Conservation (phyloP, 1,140 invertebrate genomes). For the Drosophila pallidifrons region DNA sequence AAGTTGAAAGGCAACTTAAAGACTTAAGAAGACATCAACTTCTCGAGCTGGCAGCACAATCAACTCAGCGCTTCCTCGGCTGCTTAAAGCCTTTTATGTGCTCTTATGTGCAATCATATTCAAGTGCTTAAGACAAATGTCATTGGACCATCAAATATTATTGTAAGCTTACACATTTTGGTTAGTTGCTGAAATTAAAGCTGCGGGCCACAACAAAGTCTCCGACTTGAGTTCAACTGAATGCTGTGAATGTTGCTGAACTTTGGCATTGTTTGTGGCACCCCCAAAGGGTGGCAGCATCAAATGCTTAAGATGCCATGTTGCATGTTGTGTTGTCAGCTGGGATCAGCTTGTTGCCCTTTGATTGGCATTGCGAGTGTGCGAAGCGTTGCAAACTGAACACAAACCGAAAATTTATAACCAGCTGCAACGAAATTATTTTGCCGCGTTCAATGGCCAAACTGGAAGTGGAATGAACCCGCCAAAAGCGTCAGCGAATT, state of each 20-base stretch:
- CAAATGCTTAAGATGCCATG: slow-evolving; percentile 17
- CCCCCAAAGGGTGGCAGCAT: slow-evolving; percentile 12
- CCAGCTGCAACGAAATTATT: slow-evolving; percentile 51
- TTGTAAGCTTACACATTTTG: slow-evolving; percentile 9
- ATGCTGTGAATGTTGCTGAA: slow-evolving; percentile 22
- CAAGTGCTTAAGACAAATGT: slow-evolving; percentile 3
- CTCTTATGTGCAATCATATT: neutral
- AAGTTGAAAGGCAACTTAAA: neutral
- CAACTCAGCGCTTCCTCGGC: neutral
- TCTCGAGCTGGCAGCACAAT: neutral
- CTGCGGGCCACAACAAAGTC: slow-evolving; percentile 42
- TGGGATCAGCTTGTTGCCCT: slow-evolving; percentile 20
- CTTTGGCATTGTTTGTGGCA: slow-evolving; percentile 45
- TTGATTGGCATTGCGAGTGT: slow-evolving; percentile 20
- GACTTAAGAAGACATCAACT: neutral
- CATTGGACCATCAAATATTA: slow-evolving; percentile 1
- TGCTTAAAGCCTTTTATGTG: neutral
- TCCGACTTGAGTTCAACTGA: slow-evolving; percentile 24
- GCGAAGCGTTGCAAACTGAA: neutral
- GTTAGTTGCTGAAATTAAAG: slow-evolving; percentile 37
- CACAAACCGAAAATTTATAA: slow-evolving; percentile 35
- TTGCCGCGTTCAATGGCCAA: slow-evolving; percentile 71
- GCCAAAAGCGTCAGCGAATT: slow-evolving; percentile 28
- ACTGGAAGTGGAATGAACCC: slow-evolving; percentile 59
- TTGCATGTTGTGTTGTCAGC: slow-evolving; percentile 29